A percentile compares a stretch with the other conserved stretches of the same genome.
These are phyloP conservation scores for Mobula birostris DNA, from an alignment of 2,113 vertebrate genomes.

Conservation along the genomic window DNA sequence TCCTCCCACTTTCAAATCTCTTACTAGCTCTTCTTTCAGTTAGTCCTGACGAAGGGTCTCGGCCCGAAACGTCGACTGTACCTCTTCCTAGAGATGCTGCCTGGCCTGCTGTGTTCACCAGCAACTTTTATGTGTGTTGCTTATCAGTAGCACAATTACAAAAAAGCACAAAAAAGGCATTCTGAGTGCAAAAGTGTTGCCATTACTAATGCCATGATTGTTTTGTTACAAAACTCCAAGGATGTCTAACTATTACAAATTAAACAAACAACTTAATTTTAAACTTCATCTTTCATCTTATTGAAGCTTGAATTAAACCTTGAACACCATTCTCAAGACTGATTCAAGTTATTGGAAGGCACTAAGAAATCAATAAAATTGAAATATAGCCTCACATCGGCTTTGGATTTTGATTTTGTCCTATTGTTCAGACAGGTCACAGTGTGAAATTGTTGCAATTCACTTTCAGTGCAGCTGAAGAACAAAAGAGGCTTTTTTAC, in stretches of 20 bases:
- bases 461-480: slow-evolving; percentile 25
- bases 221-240: not conserved
- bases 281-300: not conserved
- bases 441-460: slow-evolving; percentile 1
- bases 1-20: too few relatives aligned
- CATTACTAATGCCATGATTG: not conserved
- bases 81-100: too few relatives aligned
- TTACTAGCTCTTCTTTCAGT: too few relatives aligned
- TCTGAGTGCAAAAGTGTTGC: too few relatives aligned
- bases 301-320: not conserved
- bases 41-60: too few relatives aligned
- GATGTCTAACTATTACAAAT: not conserved
- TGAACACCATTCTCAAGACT: not conserved
- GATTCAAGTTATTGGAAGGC: not conserved
- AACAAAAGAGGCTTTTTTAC: slow-evolving; percentile 30
- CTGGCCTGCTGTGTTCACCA: too few relatives aligned
- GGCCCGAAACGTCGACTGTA: too few relatives aligned
- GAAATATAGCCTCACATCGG: not conserved
- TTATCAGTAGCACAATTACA: too few relatives aligned
- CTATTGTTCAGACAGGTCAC: not conserved
- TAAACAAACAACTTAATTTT: not conserved
- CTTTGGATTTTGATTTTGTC: not conserved
- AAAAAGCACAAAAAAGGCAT: too few relatives aligned
- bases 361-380: not conserved
- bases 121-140: too few relatives aligned